These are phyloP conservation scores for Colletes gigas DNA, from an alignment of 1,140 invertebrate genomes.

Conservation along the genomic window DNA sequence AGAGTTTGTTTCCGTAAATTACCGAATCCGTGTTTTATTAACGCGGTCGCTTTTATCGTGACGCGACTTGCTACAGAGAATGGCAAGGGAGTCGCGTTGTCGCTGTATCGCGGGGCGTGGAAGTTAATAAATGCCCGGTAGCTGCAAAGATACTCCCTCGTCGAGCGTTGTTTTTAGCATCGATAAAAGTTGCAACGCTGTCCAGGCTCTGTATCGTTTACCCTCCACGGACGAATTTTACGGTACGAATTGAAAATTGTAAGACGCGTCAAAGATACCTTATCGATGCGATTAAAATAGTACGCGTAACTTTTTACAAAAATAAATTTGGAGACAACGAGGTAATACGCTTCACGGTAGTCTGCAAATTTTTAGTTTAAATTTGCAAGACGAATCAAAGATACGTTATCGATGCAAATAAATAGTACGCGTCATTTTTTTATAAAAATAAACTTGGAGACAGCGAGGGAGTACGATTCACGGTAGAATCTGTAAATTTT, in stretches of 20 bases:
- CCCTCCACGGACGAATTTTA: background rate
- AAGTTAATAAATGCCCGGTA: slow-evolving; percentile 7
- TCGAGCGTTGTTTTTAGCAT: background rate
- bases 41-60: slow-evolving; percentile 2
- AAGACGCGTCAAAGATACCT: no score
- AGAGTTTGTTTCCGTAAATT: slow-evolving; percentile 17
- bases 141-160: background rate
- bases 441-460: no score
- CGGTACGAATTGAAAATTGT: background rate
- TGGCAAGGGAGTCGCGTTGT: background rate
- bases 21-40: slow-evolving; percentile 12
- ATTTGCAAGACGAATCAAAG: no score
- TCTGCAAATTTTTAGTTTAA: no score
- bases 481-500: no score
- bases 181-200: slow-evolving; percentile 9
- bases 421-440: no score
- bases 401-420: no score
- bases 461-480: no score
- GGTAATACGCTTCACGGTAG: no score
- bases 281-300: no score
- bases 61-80: slow-evolving; percentile 4
- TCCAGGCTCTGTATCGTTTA: background rate
- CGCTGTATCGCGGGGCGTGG: background rate
- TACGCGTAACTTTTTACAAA: no score
- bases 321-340: no score